Base-by-base conservation (phyloP, 2,113 vertebrate genomes). In the Vireo altiloquus region DNA sequence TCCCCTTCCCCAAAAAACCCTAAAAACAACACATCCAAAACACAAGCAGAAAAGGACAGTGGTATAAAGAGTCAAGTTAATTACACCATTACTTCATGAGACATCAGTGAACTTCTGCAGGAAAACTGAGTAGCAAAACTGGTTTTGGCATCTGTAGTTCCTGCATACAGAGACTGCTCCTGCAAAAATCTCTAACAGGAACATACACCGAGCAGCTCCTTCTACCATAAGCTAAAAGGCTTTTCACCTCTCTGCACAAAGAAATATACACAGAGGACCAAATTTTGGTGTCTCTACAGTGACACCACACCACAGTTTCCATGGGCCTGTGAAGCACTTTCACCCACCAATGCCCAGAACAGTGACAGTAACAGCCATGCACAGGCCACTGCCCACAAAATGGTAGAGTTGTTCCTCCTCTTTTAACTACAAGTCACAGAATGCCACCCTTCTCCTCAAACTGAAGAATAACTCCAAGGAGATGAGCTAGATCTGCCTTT, bases 221-320 rank as follows among this genome's bases (percentile, higher is more conserved):
- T 52, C 24, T 44, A 27, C 49, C 18, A 4, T 1, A 57, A 25
- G 20, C 47, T 74, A 25, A 85, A 90, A 87, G n/a, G 52, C 21
- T 68, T 87, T 56, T 47, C 15, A 87, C 23, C 22, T n/a, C 39
- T 86, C 47, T 33, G 37, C 56, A 87, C 4, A 64, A 33, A 54
- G 37, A 74, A 47, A 88, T 19, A 54, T 0, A 44, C 25, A n/a
- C 10, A 76, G 52, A 82, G 31, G 23, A 63, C 13, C 33, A 35
- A 40, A 59, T 61, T 25, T 5, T 64, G 13, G 27, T 37, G 56
- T 52, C 61, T 52, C 31, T 27, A 40, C 40, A 39, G 54, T 28
- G 27, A 25, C 54, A 83, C 8, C 0, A 0, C 24, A 31, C 28
- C 39, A 30, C 0, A 0, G 17, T 25, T 49, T 42, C 40, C 40